These are phyloP conservation scores for Pocillopora meandrina DNA, from an alignment of 92 coral and sea anemone species.

Conservation along the genomic window DNA sequence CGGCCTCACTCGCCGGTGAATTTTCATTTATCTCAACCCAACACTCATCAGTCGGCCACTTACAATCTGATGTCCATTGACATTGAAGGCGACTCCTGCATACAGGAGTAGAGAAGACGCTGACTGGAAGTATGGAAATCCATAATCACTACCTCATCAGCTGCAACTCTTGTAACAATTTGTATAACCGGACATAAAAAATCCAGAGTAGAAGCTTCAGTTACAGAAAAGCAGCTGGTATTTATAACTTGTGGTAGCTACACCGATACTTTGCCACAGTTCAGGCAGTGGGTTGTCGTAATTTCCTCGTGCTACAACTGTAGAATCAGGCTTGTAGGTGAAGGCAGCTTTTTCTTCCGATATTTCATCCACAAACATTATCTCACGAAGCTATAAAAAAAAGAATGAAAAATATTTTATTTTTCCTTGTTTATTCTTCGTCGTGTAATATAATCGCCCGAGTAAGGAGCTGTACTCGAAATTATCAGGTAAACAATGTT, in stretches of 20 bases:
- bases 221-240: slow-evolving; percentile 59
- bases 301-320: slow-evolving; percentile 22
- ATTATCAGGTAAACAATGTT: no score
- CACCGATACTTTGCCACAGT: slow-evolving; percentile 39
- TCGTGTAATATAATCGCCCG: no score
- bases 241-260: slow-evolving; percentile 27
- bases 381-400: slow-evolving; percentile 37
- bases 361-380: slow-evolving; percentile 46
- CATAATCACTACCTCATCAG: slow-evolving; percentile 18
- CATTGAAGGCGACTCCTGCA: slow-evolving; percentile 53
- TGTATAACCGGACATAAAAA: slow-evolving; percentile 45
- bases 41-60: slow-evolving; percentile 35
- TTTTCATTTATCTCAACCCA: slow-evolving; percentile 3
- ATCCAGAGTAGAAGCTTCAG: slow-evolving; percentile 22
- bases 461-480: no score
- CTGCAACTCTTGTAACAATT: slow-evolving; percentile 27
- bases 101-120: background rate
- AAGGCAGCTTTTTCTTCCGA: slow-evolving; percentile 31
- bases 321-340: slow-evolving; percentile 10
- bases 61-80: slow-evolving; percentile 37
- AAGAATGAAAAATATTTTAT: no score
- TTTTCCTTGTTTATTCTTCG: no score
- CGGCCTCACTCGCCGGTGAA: no score
- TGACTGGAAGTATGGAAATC: slow-evolving; percentile 49
- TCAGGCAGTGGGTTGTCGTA: slow-evolving; percentile 22